phyloP scores from a whole-genome alignment of 1,140 invertebrate genomes.

The Sitophilus oryzae region DNA sequence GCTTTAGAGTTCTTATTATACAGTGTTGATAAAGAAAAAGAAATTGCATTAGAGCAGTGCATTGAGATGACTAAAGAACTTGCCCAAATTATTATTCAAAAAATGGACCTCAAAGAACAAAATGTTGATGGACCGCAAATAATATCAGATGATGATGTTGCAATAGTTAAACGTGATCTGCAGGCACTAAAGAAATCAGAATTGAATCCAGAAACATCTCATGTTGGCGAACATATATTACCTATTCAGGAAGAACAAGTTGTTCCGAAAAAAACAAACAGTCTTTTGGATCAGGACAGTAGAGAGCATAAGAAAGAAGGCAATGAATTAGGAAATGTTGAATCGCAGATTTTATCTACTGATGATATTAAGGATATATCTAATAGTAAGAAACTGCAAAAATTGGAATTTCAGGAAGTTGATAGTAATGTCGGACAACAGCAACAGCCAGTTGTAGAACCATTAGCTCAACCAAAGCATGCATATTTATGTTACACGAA shows the following conservation, averaged over 20 bases:
- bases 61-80: slow-evolving; percentile 38
- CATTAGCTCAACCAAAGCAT: slow-evolving; percentile 9
- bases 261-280: background rate
- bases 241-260: background rate
- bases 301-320: slow-evolving; percentile 8
- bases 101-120: background rate
- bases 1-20: slow-evolving; percentile 41
- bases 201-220: background rate
- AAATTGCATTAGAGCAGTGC: slow-evolving; percentile 36
- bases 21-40: slow-evolving; percentile 39
- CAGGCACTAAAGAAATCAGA: background rate
- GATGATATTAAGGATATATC: slow-evolving; percentile 13
- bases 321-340: slow-evolving; percentile 1
- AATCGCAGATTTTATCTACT: slow-evolving; percentile 27
- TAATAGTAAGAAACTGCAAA: slow-evolving; percentile 18
- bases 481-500: slow-evolving; percentile 24
- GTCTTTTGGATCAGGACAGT: background rate
- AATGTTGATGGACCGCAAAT: slow-evolving; percentile 27
- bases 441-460: slow-evolving; percentile 9
- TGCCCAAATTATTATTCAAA: slow-evolving; percentile 32
- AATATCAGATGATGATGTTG: slow-evolving; percentile 17
- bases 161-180: background rate
- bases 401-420: slow-evolving; percentile 11
- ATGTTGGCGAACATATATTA: background rate
- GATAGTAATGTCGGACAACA: slow-evolving; percentile 4